Evolutionary conservation across 2,113 vertebrate genomes (phyloP), one percentile per base, ranked within the genome.

Genomic region (Hydrochoerus hydrochaeris): DNA sequence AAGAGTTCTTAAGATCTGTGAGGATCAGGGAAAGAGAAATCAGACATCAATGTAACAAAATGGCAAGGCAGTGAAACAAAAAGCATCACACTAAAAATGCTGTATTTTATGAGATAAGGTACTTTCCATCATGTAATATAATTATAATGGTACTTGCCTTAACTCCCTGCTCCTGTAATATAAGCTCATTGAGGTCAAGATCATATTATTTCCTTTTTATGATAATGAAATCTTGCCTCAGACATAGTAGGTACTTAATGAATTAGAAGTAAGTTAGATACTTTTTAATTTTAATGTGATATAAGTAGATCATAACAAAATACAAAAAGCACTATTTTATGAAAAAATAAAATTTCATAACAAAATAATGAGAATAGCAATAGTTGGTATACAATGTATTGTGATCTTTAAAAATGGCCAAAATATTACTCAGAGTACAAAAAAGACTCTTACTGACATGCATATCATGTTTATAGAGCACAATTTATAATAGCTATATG

Each of bases 161-260:
- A 71, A 6, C 11, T 62, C 46, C 58, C 6, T 1, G 11, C 44
- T 32, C 30, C 35, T 19, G 10, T 88, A 87, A 69, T 62, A 38
- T 63, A 81, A 81, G 95, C 65, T 97, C 62, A 84, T 41, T 92
- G 75, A 95, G 7, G 35, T 86, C 30, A 94, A 91, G 38, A 92
- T 49, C 84, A 2, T 83, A 58, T 90, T 88, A 75, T 85, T 95
- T 69, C 24, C 24, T 17, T 24, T 54, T 44, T 94, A 75, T 80
- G 81, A 54, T 73, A 91, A 94, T 58, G 30, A 95, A 97, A 35
- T n/a, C n/a, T 86, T 91, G 49, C 19, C 20, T 96, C 91, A 97
- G 44, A 65, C 17, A 89, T 52, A 81, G 28, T 90, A 90, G n/a
- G 16, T 95, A 77, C 73, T 93, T 35, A 91, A 0, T 65, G 30